Evolutionary conservation across 30 jellyfish, hydroid and myxozoan species (phyloP).

Genomic region (Cassiopea andromeda): DNA sequence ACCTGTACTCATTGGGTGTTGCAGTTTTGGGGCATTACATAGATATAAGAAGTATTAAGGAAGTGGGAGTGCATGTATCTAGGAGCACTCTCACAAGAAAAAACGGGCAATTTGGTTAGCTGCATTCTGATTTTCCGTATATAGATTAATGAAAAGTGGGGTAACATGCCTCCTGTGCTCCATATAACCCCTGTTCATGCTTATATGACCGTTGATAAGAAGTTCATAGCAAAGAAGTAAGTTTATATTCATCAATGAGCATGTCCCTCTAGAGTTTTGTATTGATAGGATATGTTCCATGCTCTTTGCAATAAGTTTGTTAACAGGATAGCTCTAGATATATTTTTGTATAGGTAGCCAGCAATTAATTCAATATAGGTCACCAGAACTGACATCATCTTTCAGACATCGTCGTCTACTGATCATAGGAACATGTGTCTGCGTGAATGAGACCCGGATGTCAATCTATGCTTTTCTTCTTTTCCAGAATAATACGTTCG

Average conservation of each 20-base stretch:
- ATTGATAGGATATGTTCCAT: not conserved
- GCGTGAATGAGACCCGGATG: not conserved
- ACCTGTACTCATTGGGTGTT: too few species aligned
- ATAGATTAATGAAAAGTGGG: too few species aligned
- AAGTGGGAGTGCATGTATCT: too few species aligned
- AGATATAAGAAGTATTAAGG: too few species aligned
- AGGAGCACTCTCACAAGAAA: too few species aligned
- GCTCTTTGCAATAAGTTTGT: not conserved
- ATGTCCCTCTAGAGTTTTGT: not conserved
- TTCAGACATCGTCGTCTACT: not conserved
- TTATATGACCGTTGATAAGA: not conserved
- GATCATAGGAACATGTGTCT: conserved; percentile 7
- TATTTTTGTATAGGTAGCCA: not conserved
- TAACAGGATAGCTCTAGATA: too few species aligned
- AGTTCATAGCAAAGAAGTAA: too few species aligned
- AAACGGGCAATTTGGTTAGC: too few species aligned
- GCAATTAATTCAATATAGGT: not conserved
- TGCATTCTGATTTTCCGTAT: too few species aligned
- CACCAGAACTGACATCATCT: conserved; percentile 5
- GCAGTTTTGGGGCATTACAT: too few species aligned
- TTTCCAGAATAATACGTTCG: not conserved
- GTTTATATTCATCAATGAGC: not conserved
- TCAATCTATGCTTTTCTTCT: not conserved
- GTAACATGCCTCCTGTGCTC: too few species aligned
- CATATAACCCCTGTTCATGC: not conserved